These are phyloP conservation scores for Heliconius eleuchia DNA, from an alignment of 1,140 invertebrate species.

Conservation along the genomic window DNA sequence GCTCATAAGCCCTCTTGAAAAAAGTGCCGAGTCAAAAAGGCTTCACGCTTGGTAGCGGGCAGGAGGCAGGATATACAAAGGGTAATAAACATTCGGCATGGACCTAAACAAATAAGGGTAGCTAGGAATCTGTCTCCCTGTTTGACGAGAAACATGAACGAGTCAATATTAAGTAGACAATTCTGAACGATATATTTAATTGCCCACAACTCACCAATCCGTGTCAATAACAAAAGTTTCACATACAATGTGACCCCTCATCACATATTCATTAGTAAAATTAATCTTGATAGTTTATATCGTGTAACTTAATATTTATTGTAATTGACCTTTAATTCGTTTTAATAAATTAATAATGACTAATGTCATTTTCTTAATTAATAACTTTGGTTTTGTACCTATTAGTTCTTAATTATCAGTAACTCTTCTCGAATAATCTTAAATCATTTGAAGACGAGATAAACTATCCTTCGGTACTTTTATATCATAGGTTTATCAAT, in stretches of 20 bases:
- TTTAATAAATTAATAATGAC: conserved; percentile 13
- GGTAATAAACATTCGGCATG: conserved; percentile 74
- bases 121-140: conserved; percentile 77
- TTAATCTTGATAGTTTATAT: conserved; percentile 18
- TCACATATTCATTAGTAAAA: conserved; percentile 27
- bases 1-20: conserved; percentile 72
- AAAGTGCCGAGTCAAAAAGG: conserved; percentile 79
- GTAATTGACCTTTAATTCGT: conserved; percentile 27
- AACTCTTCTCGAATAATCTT: neutral
- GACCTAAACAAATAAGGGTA: conserved; percentile 80
- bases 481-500: too few species aligned
- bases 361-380: neutral
- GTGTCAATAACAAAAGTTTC: conserved; percentile 34
- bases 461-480: too few species aligned
- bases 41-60: conserved; percentile 70
- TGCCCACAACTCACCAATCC: conserved; percentile 26
- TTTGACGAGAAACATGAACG: conserved; percentile 74
- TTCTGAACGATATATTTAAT: conserved; percentile 33
- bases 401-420: neutral
- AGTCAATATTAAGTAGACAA: conserved; percentile 62
- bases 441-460: neutral
- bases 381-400: neutral
- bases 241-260: conserved; percentile 2
- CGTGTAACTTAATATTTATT: conserved; percentile 4
- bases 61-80: conserved; percentile 68